Percentiles rank a stretch among this genome's conserved stretches.
phyloP scores from a whole-genome alignment of 2,888 invertebrate species.

The Branchipolynoe longqiensis region DNA sequence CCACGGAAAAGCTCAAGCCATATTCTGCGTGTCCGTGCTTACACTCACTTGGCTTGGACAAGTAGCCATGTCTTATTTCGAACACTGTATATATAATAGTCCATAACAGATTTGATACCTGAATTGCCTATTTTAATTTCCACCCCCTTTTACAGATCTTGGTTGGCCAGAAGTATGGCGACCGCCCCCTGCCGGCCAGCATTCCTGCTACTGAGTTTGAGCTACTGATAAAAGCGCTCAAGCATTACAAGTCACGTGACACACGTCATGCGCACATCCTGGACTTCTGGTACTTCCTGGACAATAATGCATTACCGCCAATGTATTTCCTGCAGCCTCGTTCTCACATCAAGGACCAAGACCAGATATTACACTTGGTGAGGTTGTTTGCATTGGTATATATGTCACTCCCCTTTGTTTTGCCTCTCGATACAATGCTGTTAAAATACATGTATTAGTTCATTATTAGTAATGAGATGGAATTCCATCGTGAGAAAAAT shows the following conservation, averaged over 20 bases:
- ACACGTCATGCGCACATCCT: slow-evolving; percentile 75
- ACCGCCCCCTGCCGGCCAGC: slow-evolving; percentile 71
- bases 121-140: background rate
- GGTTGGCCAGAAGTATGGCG: slow-evolving; percentile 78
- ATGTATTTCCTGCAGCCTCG: slow-evolving; percentile 71
- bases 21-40: too few relatives aligned
- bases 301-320: slow-evolving; percentile 76
- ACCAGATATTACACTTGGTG: background rate
- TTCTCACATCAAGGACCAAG: background rate
- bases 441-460: too few relatives aligned
- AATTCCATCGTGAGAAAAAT: too few relatives aligned
- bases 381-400: too few relatives aligned
- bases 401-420: too few relatives aligned
- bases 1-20: too few relatives aligned
- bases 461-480: too few relatives aligned
- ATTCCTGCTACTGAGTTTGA: slow-evolving; percentile 76
- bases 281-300: slow-evolving; percentile 76
- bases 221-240: slow-evolving; percentile 71
- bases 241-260: slow-evolving; percentile 73
- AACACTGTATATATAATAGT: background rate
- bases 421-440: too few relatives aligned
- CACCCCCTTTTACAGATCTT: slow-evolving; percentile 71
- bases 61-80: background rate
- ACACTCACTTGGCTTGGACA: background rate
- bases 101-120: background rate